These are phyloP conservation scores for Lordiphosa andalusiaca DNA, from an alignment of 2,888 invertebrate species.

Conservation along the genomic window DNA sequence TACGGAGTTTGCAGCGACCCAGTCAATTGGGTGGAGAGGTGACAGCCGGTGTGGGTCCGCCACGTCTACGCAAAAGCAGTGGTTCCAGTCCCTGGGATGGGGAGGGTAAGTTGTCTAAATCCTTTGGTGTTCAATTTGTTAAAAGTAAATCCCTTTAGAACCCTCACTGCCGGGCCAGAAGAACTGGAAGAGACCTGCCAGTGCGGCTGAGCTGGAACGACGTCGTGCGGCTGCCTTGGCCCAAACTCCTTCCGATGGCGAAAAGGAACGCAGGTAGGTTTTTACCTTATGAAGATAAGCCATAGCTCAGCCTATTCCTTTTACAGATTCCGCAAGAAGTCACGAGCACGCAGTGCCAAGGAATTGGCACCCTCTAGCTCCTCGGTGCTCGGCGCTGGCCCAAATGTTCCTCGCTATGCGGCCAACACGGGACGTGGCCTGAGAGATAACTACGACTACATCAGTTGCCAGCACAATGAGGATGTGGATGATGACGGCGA, in stretches of 20 bases:
- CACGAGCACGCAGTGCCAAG: slow-evolving; percentile 80
- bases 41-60: slow-evolving; percentile 34
- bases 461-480: slow-evolving; percentile 54
- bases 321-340: slow-evolving; percentile 80
- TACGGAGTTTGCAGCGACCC: slow-evolving; percentile 78
- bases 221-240: slow-evolving; percentile 69
- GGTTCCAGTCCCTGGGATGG: slow-evolving; percentile 83
- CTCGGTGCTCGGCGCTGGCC: slow-evolving; percentile 27
- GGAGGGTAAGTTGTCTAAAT: slow-evolving; percentile 68
- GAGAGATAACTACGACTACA: slow-evolving; percentile 78
- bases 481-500: slow-evolving; percentile 69
- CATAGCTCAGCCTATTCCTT: not conserved
- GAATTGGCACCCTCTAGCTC: slow-evolving; percentile 38
- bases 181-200: slow-evolving; percentile 83
- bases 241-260: slow-evolving; percentile 81
- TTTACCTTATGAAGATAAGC: fast-evolving
- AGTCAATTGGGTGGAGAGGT: slow-evolving; percentile 62
- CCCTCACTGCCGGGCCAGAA: slow-evolving; percentile 75
- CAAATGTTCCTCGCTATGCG: slow-evolving; percentile 18
- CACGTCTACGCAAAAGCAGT: slow-evolving; percentile 79
- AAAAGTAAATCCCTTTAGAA: slow-evolving; percentile 39
- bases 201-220: slow-evolving; percentile 83
- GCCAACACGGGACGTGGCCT: slow-evolving; percentile 40
- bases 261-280: slow-evolving; percentile 82
- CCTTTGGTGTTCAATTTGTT: no score